Percentiles rank a stretch among this genome's conserved stretches.
Conservation (phyloP, 2,888 invertebrate genomes). For the Anodontia alba region DNA sequence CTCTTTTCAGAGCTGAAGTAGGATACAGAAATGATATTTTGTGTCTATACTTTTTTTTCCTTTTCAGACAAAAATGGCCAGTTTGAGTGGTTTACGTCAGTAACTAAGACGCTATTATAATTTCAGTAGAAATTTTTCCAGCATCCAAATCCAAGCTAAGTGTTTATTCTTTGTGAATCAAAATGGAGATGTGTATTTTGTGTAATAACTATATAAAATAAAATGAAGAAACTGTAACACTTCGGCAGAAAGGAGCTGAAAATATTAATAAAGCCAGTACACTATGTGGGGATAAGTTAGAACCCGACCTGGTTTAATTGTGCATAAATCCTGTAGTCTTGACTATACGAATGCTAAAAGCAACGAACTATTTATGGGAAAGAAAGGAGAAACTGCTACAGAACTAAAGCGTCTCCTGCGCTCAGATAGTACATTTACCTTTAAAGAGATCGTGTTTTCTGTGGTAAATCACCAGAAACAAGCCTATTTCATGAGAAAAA, state of each 20-base stretch:
- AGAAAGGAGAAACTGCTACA: not conserved
- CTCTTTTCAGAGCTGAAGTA: not conserved
- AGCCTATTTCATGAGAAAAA: not conserved
- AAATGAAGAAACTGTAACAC: slow-evolving; percentile 2
- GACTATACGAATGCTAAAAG: slow-evolving; percentile 20
- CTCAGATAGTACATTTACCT: slow-evolving; percentile 16
- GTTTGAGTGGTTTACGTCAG: not conserved
- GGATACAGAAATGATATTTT: not conserved
- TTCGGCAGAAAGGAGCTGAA: slow-evolving; percentile 13
- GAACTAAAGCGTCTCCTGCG: slow-evolving; percentile 13
- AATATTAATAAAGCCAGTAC: slow-evolving; percentile 20
- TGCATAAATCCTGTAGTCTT: slow-evolving; percentile 29
- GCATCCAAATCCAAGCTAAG: not conserved
- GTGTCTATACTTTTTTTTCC: no score
- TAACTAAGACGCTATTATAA: not conserved
- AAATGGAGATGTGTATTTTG: slow-evolving; percentile 29
- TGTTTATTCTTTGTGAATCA: not conserved
- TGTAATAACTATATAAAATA: not conserved
- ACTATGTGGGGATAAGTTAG: slow-evolving; percentile 11
- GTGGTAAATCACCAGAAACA: slow-evolving; percentile 11
- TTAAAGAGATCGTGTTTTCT: not conserved
- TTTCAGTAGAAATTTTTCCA: not conserved
- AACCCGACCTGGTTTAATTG: not conserved
- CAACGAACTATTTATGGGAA: not conserved
- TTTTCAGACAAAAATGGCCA: no score